Conservation (phyloP, 2,113 vertebrate genomes). For the Mesembrinibis cayennensis region DNA sequence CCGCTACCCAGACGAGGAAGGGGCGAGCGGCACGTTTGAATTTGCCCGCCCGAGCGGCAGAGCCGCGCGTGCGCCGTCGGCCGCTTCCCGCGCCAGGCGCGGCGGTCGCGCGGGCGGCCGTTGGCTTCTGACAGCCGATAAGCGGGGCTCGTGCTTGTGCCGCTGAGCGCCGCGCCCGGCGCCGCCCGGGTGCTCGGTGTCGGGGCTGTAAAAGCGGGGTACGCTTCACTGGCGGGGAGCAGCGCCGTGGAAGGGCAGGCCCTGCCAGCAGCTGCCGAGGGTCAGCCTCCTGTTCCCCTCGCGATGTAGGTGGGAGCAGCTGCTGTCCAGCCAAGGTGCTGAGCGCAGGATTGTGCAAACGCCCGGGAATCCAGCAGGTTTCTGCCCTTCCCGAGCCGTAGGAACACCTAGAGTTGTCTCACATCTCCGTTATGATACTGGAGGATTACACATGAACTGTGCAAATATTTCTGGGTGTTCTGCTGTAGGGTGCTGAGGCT, state of each 20-base stretch:
- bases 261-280: accelerated
- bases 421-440: accelerated
- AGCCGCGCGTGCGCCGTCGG: not conserved
- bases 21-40: not conserved
- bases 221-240: accelerated
- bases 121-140: accelerated
- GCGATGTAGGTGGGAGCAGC: accelerated
- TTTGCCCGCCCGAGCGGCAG: not conserved
- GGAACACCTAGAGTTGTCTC: accelerated
- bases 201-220: accelerated
- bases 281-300: accelerated
- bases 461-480: not conserved
- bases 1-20: not conserved
- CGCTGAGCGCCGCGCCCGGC: too few relatives aligned
- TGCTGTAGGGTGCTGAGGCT: not conserved
- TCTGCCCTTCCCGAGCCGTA: not conserved
- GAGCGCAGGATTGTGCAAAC: accelerated
- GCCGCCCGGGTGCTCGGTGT: accelerated
- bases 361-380: accelerated
- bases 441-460: accelerated
- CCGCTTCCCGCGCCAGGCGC: not conserved
- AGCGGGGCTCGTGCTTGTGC: too few relatives aligned
- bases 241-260: accelerated
- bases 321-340: accelerated
- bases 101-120: not conserved